Base-by-base conservation (phyloP, 2,888 invertebrate genomes). In the Diloba caeruleocephala region DNA sequence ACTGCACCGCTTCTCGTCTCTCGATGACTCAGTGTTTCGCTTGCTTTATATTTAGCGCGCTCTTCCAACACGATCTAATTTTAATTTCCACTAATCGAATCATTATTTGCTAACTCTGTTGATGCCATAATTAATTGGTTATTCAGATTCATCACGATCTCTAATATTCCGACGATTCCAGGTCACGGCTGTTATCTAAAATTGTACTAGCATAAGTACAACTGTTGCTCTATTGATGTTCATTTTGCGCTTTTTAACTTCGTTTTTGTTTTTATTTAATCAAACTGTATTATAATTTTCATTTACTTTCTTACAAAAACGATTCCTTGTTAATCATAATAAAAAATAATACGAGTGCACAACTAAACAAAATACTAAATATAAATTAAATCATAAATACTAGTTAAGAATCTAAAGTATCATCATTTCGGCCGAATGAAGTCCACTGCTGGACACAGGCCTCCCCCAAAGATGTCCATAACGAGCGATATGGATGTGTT, bases 31-130 rank as follows among this genome's bases (percentile, higher is more conserved):
- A 89, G 76, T 81, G 77, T 84, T 76, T 71, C 81, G 87, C 85
- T 89, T 85, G 87, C 84, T 87, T 84, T 88, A 86, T 82, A 85
- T 86, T 89, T 88, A 89, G 88, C 84, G 88, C 84, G 79, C 76
- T 81, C 83, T 71, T 75, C 73, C 74, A 79, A 79, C 79, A 52
- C 41, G 63, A 42, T 81, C 84, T 89, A 85, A 89, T 87, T 87
- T 77, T 81, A 81, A 87, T 84, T 82, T 78, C 70, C 74, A 84
- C 86, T 89, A 89, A 90, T 85, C 79, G 75, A 84, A 85, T 82
- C 80, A 83, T 77, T 81, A 71, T 75, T 64, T 71, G 72, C 78
- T 80, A 68, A 79, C 73, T 66, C 62, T 69, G 67, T 68, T 68
- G 21, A 21, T 21, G 50, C 42, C 53, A 55, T 64, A 52, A 72